Evolutionary conservation across 2,888 invertebrate genomes (phyloP), one percentile per base, ranked within the genome.

Genomic region (Perizoma flavofasciatum): DNA sequence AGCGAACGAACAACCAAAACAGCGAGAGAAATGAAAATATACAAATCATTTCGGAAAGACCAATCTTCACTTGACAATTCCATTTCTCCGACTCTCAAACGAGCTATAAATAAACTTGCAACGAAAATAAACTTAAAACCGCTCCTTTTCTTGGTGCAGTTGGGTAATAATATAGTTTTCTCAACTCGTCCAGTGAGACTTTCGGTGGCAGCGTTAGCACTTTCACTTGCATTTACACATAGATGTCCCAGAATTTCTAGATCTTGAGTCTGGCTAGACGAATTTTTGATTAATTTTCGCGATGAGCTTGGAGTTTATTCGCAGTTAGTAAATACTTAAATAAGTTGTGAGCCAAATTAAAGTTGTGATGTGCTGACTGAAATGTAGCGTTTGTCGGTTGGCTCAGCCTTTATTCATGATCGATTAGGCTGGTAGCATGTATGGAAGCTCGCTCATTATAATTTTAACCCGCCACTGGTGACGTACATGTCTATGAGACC

Each of bases 211-310:
- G 3, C 22, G 22, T 44, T 22, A 22, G 47, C 46, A 59, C 50
- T 59, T 55, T 50, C 50, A 5, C 41, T 55, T 22, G 11, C 39
- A 41, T 55, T 59, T 55, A 45, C 55, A 50, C 45, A 39, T 43
- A 60, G 50, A 60, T 60, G 51, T 43, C 34, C 44, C 34, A 37
- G 11, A 40, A 32, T 44, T 5, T 58, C 40, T 32, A 48, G 47
- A 40, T 64, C 44, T 46, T 10, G 40, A 44, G 43, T 53, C 56
- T 57, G 57, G 57, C 66, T 53, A 66, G 66, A 64, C 66, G 52
- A 55, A 48, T 63, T 45, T 64, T 62, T 64, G 64, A 64, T 54
- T 64, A 55, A 66, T 64, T 61, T 56, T 51, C 34, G 10, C n/a
- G 35, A 45, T 59, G 55, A 51, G 55, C 44, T 35, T 37, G 59